These are phyloP conservation scores for Fragum whitleyi DNA, from an alignment of 2,888 invertebrate genomes.

Conservation along the genomic window DNA sequence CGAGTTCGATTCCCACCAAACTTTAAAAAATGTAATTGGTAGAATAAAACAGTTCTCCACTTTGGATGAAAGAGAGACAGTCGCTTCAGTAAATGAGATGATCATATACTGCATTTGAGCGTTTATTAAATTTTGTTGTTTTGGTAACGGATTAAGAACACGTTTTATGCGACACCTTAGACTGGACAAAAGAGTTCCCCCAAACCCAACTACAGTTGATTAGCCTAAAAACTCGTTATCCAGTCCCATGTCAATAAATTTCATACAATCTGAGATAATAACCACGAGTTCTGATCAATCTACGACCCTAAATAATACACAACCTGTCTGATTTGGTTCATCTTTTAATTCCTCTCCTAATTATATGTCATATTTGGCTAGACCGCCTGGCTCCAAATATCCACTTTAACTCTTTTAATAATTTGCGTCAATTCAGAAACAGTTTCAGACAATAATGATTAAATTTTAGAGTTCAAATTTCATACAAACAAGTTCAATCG, in stretches of 20 bases:
- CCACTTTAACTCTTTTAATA: conserved; percentile 9
- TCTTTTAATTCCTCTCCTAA: conserved; percentile 60
- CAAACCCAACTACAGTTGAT: neutral
- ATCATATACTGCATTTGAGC: too few species aligned
- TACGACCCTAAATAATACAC: conserved; percentile 47
- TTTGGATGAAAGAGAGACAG: too few species aligned
- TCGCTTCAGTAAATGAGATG: too few species aligned
- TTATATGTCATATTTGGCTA: conserved; percentile 59
- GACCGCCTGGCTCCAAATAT: conserved; percentile 39
- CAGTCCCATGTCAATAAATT: conserved; percentile 13
- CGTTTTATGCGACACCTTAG: too few species aligned
- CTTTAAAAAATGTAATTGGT: too few species aligned
- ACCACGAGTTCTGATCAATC: conserved; percentile 9
- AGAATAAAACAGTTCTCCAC: too few species aligned
- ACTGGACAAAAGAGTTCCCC: neutral
- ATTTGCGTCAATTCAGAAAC: neutral
- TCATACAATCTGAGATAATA: conserved; percentile 20
- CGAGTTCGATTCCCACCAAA: too few species aligned
- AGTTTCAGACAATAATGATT: neutral
- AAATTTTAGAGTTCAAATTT: neutral
- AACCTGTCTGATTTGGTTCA: conserved; percentile 55
- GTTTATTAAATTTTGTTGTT: too few species aligned
- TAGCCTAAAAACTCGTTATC: conserved; percentile 2
- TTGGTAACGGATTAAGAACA: too few species aligned
- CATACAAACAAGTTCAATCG: too few species aligned